Evolutionary conservation across 2,888 invertebrate species (phyloP), one percentile per base, ranked within the genome.

Genomic region (Drosophila putrida): DNA sequence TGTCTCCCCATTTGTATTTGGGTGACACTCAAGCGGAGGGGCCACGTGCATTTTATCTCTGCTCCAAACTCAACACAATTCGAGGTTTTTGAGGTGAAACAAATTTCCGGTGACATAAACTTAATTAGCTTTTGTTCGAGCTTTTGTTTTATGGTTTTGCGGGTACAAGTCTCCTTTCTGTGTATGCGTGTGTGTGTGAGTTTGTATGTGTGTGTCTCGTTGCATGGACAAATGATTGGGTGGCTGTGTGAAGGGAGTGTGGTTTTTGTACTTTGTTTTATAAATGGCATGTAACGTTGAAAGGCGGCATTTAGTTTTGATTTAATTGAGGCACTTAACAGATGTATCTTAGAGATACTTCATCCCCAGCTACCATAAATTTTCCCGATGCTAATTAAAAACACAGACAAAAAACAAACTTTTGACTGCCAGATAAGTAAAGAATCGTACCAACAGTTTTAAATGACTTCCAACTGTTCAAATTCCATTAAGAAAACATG

Each of bases 61-160:
- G 70, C 62, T 64, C 64, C 70, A 50, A 67, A 75, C 80, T 80
- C 82, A 80, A 75, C 85, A 88, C 86, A 88, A 88, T 86, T 88
- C 88, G 85, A 86, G 85, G 87, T 88, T 90, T 90, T 90, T 90
- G 90, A 90, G 89, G 90, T 90, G 91, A 91, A 92, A 91, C 91
- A 92, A 92, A 92, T 92, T 92, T 91, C 91, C 91, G 91, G 91
- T 92, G 92, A 92, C 92, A 92, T 90, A 92, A 92, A 92, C 92
- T 92, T 92, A 92, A 92, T 92, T 92, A 92, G 92, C 91, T 92
- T 91, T 91, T 91, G 91, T 89, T 86, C 85, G 81, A 82, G 82
- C 89, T 89, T 83, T 87, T 90, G 83, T 90, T 77, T 83, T 67
- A 83, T 81, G 81, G 87, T 78, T 82, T 84, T 86, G 86, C 71